These are phyloP conservation scores for Catharus ustulatus DNA, from an alignment of 2,797 vertebrate species.

Conservation along the genomic window DNA sequence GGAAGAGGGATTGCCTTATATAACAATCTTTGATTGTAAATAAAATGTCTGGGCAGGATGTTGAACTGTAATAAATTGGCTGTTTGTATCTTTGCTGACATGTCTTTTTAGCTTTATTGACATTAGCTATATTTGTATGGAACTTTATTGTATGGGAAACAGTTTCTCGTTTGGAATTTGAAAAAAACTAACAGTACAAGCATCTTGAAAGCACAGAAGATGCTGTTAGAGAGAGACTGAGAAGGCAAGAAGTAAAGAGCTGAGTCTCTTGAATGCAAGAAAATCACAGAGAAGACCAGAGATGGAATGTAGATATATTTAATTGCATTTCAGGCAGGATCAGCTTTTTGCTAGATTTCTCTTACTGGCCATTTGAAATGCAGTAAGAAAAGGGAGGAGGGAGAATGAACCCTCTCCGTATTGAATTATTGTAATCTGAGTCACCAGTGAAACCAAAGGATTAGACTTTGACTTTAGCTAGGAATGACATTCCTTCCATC, in stretches of 20 bases:
- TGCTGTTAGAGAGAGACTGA: neutral
- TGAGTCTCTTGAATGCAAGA: neutral
- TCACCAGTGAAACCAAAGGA: slow-evolving; percentile 35
- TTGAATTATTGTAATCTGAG: slow-evolving; percentile 25
- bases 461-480: neutral
- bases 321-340: slow-evolving; percentile 5
- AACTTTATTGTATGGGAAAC: slow-evolving; percentile 13
- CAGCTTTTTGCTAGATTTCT: slow-evolving; percentile 23
- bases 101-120: slow-evolving; percentile 43
- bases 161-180: neutral
- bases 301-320: neutral
- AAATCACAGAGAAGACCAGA: neutral
- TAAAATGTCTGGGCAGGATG: slow-evolving; percentile 39
- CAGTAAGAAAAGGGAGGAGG: neutral
- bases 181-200: neutral
- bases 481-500: slow-evolving; percentile 20
- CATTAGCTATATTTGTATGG: slow-evolving; percentile 30
- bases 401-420: accelerated
- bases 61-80: slow-evolving; percentile 47
- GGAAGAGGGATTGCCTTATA: slow-evolving; percentile 29
- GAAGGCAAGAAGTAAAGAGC: neutral
- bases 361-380: slow-evolving; percentile 12
- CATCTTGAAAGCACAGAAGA: neutral
- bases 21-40: slow-evolving; percentile 46
- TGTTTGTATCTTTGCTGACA: slow-evolving; percentile 44